phyloP scores from a whole-genome alignment of 1,140 invertebrate genomes.

The Nasonia giraulti region DNA sequence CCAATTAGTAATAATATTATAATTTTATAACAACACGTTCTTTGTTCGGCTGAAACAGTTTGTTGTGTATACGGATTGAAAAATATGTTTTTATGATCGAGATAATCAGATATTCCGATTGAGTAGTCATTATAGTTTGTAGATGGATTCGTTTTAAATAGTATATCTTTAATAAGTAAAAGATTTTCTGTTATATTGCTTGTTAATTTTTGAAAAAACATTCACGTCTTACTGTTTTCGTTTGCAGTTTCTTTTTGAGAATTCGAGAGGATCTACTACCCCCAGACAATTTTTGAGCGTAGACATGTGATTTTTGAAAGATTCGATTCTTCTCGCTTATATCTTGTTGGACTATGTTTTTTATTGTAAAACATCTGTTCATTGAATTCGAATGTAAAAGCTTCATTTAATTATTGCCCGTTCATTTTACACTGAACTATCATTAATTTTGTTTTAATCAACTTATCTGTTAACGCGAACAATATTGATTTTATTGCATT shows the following conservation, averaged over 20 bases:
- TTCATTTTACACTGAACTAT: not conserved
- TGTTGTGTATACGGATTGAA: constrained; percentile 15
- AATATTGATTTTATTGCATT: too few species aligned
- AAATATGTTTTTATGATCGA: not conserved
- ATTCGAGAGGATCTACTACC: not conserved
- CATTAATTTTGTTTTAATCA: not conserved
- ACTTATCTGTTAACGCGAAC: not conserved
- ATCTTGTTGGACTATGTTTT: not conserved
- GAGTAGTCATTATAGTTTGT: not conserved
- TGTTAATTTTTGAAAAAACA: not conserved
- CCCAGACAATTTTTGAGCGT: not conserved
- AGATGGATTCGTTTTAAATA: not conserved
- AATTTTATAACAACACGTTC: not conserved
- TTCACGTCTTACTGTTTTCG: not conserved
- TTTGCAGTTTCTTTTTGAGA: not conserved
- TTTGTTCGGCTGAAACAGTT: not conserved
- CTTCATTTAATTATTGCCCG: not conserved
- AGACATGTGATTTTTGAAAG: not conserved
- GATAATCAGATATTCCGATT: not conserved
- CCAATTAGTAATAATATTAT: not conserved
- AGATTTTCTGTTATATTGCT: not conserved
- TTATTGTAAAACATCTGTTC: not conserved
- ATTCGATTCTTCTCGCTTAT: not conserved
- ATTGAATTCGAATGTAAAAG: not conserved
- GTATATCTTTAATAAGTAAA: not conserved